phyloP scores from a whole-genome alignment of 2,797 vertebrate genomes.

The Nyctibius grandis region DNA sequence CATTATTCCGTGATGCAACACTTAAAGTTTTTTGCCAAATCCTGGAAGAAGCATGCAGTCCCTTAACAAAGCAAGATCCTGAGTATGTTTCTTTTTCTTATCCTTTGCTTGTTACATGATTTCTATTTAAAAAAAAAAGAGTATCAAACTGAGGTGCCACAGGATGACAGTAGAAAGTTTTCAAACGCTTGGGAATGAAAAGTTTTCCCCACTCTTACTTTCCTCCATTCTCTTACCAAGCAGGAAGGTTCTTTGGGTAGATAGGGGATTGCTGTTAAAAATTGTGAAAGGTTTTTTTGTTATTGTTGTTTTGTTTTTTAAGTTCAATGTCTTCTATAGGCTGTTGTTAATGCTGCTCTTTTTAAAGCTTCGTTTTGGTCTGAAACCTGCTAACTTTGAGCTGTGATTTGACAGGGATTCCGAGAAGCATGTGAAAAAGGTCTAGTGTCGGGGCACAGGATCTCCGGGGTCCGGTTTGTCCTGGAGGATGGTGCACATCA shows the following conservation, averaged over 20 bases:
- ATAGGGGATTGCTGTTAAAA: not conserved
- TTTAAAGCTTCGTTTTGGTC: not conserved
- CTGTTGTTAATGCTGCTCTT: not conserved
- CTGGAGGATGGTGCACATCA: conserved; percentile 91
- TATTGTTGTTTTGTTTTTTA: not conserved
- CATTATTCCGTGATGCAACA: not conserved
- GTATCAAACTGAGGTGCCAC: not conserved
- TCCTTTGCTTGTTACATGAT: not conserved
- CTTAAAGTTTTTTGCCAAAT: not conserved
- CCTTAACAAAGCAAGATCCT: not conserved
- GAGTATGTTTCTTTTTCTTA: not conserved
- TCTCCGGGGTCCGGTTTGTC: conserved; percentile 88
- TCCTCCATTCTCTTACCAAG: not conserved
- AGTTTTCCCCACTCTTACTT: not conserved
- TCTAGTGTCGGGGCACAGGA: conserved; percentile 83
- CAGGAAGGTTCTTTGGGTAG: not conserved
- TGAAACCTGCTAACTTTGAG: not conserved
- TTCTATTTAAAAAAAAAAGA: not conserved
- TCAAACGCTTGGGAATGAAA: not conserved
- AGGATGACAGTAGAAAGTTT: not conserved
- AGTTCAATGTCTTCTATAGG: not conserved
- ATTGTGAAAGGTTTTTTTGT: not conserved
- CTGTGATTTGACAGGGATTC: conserved; percentile 80
- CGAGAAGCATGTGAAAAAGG: conserved; percentile 90
- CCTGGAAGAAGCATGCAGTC: accelerated